phyloP scores from a whole-genome alignment of 2,888 invertebrate species.

The Helleia helle region DNA sequence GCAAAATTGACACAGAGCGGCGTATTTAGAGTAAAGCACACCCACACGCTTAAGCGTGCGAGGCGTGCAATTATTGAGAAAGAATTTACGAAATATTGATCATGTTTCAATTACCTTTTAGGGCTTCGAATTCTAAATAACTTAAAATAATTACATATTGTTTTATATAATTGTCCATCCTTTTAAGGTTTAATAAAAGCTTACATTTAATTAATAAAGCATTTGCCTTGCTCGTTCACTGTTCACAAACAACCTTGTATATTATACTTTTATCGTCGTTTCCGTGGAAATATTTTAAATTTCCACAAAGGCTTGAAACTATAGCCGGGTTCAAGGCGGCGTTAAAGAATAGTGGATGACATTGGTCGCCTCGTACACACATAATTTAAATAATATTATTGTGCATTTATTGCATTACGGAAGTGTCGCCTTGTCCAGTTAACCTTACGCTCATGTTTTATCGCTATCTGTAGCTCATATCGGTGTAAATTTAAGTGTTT shows the following conservation, averaged over 20 bases:
- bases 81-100: too few relatives aligned
- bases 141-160: too few relatives aligned
- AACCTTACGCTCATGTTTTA: constrained; percentile 48
- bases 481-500: constrained; percentile 9
- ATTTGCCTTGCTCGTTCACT: too few relatives aligned
- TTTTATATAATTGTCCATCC: too few relatives aligned
- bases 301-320: not conserved
- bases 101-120: too few relatives aligned
- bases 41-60: too few relatives aligned
- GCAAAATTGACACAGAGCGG: too few relatives aligned
- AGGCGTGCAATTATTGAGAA: too few relatives aligned
- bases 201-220: too few relatives aligned
- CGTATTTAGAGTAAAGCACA: too few relatives aligned
- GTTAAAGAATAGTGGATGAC: constrained; percentile 56
- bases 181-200: too few relatives aligned
- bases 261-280: not conserved
- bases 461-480: constrained; percentile 16
- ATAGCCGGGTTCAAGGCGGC: constrained; percentile 10
- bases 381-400: constrained; percentile 43
- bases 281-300: constrained; percentile 10
- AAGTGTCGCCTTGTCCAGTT: constrained; percentile 45
- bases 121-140: too few relatives aligned
- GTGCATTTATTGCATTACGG: constrained; percentile 45
- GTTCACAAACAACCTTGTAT: constrained; percentile 10
- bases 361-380: constrained; percentile 40